phyloP scores from a whole-genome alignment of 2,113 vertebrate species.

The Burhinus bistriatus region DNA sequence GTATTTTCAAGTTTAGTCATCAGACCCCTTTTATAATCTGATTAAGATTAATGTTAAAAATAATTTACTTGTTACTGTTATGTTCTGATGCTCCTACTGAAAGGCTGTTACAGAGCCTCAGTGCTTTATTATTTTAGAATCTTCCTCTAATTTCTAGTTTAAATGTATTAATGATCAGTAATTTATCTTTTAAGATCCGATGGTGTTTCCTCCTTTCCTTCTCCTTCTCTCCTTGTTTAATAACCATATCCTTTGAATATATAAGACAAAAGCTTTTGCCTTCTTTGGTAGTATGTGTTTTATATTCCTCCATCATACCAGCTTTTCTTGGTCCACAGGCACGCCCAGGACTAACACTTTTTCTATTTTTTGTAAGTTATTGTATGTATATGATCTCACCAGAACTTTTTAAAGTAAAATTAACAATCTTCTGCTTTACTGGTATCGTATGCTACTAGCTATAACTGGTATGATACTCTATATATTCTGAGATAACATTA shows the following conservation, averaged over 20 bases:
- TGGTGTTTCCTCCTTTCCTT: background rate
- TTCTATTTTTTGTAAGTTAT: background rate
- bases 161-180: background rate
- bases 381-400: background rate
- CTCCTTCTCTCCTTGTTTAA: background rate
- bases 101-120: background rate
- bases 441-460: background rate
- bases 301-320: background rate
- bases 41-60: background rate
- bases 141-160: background rate
- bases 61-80: background rate
- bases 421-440: background rate
- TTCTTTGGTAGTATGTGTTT: background rate
- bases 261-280: background rate
- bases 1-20: background rate
- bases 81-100: background rate
- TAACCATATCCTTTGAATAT: fast-evolving
- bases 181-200: background rate
- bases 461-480: background rate
- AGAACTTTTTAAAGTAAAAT: background rate
- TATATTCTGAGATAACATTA: background rate
- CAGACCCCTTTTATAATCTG: background rate
- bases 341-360: fast-evolving
- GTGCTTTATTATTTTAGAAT: background rate
- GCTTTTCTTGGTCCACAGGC: background rate